Evolutionary conservation across 2,113 vertebrate genomes (phyloP).

Genomic region (Lamprotornis superbus): DNA sequence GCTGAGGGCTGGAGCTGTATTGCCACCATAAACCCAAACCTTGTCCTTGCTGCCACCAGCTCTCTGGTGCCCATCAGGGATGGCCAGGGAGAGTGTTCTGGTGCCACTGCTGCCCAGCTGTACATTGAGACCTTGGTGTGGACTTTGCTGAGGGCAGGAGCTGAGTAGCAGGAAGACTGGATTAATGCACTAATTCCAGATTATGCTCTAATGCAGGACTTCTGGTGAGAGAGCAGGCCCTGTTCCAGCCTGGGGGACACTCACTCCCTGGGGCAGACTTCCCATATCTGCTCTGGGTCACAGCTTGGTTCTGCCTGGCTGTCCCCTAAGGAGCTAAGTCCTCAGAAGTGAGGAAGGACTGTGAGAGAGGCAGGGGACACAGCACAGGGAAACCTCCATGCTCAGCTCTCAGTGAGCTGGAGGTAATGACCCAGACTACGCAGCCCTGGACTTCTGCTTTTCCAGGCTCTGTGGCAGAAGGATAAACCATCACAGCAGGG

Average conservation of each 20-base stretch:
- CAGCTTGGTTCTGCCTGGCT: background rate
- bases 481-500: background rate
- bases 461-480: background rate
- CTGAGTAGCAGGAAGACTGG: background rate
- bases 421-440: background rate
- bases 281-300: fast-evolving
- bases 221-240: background rate
- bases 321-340: background rate
- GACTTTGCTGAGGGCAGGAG: background rate
- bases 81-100: background rate
- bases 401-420: background rate
- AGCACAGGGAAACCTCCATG: background rate
- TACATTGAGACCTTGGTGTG: background rate
- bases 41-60: background rate
- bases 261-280: background rate
- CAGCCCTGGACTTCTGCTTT: background rate
- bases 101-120: background rate
- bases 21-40: background rate
- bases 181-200: slow-evolving; percentile 56
- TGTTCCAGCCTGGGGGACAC: background rate
- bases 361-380: background rate
- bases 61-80: background rate
- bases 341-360: background rate
- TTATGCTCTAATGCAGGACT: slow-evolving; percentile 47
- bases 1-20: background rate